Evolutionary conservation across 1,140 invertebrate genomes (phyloP), one percentile per base, ranked within the genome.

Genomic region (Whitmania pigra): DNA sequence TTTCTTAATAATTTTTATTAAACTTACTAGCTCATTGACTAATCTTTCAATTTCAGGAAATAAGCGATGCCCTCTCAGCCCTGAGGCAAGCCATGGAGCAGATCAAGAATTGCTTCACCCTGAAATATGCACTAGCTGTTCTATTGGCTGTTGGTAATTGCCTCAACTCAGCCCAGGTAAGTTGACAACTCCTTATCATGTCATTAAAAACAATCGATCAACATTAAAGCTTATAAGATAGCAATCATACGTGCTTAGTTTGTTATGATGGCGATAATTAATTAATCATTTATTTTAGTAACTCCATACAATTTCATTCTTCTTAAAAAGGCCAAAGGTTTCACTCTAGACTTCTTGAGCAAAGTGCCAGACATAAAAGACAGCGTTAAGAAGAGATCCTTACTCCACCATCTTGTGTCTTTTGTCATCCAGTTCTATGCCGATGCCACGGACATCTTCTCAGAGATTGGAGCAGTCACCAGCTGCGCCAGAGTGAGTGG

Each of bases 341-440:
- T 99, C 83, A 92, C 96, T 82, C 88, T 99, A 75, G 96, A 99
- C 78, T 99, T 98, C 82, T 84, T 99, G 76, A 87, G 92, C 66
- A 97, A 97, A 87, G 92, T 97, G 76, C 93, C 94, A 76, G 96
- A 99, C 86, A 94, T 99, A 1, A 99, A 99, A 84, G 95, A 99
- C 82, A 97, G 95, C 0, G 92, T 97, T 31, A 92, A 98, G 82
- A 99, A 98, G 82, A 94, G 98, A 83, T 94, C 94, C 31, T 84
- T 98, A 71, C 86, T 98, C 55, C 93, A 98, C 83, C 96, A 99
- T 84, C 85, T 99, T 69, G 97, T 94, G 82, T 90, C 93, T 80
- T 94, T 97, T 85, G 92, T 99, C 68, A 90, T 96, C 84, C 93
- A 98, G 80, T 92, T 95, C 80, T 95, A 90, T 83, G 89, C 92